These are phyloP conservation scores for Zaprionus taronus DNA, from an alignment of 1,140 invertebrate genomes.

Conservation along the genomic window DNA sequence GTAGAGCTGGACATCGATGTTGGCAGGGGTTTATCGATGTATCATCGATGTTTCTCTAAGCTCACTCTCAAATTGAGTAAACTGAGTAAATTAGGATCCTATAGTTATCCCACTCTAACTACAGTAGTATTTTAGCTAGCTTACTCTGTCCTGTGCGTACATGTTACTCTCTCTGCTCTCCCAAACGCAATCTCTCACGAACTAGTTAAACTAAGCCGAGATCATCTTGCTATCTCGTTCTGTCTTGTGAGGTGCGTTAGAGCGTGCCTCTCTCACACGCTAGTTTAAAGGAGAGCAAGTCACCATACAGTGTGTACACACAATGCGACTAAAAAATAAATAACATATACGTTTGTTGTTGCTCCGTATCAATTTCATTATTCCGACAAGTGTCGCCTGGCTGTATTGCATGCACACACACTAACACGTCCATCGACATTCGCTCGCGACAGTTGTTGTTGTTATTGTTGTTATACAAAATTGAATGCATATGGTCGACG, in stretches of 20 bases:
- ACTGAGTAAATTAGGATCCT: too few species aligned
- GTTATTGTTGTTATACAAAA: slow-evolving; percentile 4
- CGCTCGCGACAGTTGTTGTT: slow-evolving; percentile 1
- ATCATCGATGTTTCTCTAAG: too few species aligned
- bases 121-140: too few species aligned
- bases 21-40: too few species aligned
- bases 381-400: slow-evolving; percentile 4
- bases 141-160: too few species aligned
- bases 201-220: neutral
- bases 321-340: neutral
- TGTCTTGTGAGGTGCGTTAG: neutral
- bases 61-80: too few species aligned
- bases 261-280: neutral
- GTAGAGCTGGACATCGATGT: too few species aligned
- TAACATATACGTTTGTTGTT: neutral
- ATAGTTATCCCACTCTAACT: too few species aligned
- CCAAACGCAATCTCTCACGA: neutral
- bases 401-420: slow-evolving; percentile 3
- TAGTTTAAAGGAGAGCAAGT: neutral
- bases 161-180: neutral
- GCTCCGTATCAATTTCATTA: neutral
- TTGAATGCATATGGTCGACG: slow-evolving; percentile 27
- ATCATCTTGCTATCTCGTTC: neutral
- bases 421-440: neutral
- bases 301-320: neutral